Percentiles rank a stretch among this genome's conserved stretches.
phyloP scores from a whole-genome alignment of 2,797 vertebrate genomes.

The Sandelia bainsii region DNA sequence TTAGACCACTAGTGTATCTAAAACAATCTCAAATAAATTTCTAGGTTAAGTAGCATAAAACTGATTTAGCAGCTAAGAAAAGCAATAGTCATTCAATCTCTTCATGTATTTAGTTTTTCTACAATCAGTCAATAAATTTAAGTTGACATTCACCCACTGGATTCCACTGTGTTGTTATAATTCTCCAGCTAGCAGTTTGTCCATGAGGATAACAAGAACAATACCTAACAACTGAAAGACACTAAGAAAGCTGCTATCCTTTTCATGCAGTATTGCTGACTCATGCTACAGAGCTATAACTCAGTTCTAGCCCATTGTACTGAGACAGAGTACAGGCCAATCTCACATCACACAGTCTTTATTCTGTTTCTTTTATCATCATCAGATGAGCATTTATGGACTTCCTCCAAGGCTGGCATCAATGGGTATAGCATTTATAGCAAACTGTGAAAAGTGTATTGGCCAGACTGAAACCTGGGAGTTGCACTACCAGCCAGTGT shows the following conservation, averaged over 20 bases:
- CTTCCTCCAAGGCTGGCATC: too few relatives aligned
- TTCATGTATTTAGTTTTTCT: constrained; percentile 21
- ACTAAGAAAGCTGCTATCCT: constrained; percentile 23
- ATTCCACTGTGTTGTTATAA: constrained; percentile 2
- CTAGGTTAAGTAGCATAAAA: constrained; percentile 10
- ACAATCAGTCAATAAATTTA: constrained; percentile 11
- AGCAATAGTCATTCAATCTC: constrained; percentile 19
- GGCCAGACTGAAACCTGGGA: too few relatives aligned
- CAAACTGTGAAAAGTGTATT: too few relatives aligned
- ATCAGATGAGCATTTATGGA: background rate
- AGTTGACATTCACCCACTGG: constrained; percentile 11
- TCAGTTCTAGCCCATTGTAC: constrained; percentile 29
- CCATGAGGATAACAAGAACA: constrained; percentile 33
- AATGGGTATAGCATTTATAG: too few relatives aligned
- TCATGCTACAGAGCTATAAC: constrained; percentile 28
- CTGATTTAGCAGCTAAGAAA: constrained; percentile 27
- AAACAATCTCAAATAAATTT: constrained; percentile 24
- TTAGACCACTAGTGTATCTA: constrained; percentile 19
- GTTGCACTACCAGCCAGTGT: too few relatives aligned
- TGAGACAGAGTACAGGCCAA: constrained; percentile 34
- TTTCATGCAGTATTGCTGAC: constrained; percentile 42
- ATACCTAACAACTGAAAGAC: constrained; percentile 34
- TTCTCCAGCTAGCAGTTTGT: constrained; percentile 35
- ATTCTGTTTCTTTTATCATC: constrained; percentile 31
- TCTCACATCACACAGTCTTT: constrained; percentile 17